A percentile compares a stretch with the other conserved stretches of the same genome.
phyloP scores from a whole-genome alignment of 53 echinoderm and acorn worm genomes.

The Stichopus horrens region DNA sequence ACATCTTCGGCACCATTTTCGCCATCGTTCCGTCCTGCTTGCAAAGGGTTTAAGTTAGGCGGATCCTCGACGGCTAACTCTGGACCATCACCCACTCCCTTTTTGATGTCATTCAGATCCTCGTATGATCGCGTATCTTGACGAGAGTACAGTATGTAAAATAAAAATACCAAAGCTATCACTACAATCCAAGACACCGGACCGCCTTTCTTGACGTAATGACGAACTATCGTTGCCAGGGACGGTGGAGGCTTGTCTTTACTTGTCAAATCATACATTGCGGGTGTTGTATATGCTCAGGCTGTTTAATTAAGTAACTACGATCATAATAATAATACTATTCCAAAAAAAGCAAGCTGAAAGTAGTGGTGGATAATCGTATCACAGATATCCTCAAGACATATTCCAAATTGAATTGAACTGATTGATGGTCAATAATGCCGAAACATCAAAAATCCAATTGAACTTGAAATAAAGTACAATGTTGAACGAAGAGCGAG shows the following conservation, averaged over 20 bases:
- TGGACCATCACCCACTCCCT: background rate
- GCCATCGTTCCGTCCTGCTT: background rate
- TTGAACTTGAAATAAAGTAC: no score
- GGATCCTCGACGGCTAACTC: slow-evolving; percentile 15
- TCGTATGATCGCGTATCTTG: background rate
- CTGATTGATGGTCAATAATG: no score
- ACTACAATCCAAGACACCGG: background rate
- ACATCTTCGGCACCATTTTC: background rate
- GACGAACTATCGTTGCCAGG: background rate
- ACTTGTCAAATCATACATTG: slow-evolving; percentile 1
- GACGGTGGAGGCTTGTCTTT: slow-evolving; percentile 31
- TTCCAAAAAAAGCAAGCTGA: no score
- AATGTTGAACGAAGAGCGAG: no score
- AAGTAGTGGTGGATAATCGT: no score
- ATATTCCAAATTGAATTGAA: no score
- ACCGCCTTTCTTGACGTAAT: slow-evolving; percentile 18
- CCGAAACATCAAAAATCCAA: no score
- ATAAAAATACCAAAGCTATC: background rate
- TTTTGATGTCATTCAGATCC: background rate
- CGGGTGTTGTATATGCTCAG: background rate
- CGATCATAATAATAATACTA: background rate
- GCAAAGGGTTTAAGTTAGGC: background rate
- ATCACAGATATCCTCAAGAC: no score
- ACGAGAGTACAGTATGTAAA: slow-evolving; percentile 6
- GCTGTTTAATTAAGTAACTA: background rate